Conservation (phyloP, 2,888 invertebrate genomes). For the Sipha maydis region DNA sequence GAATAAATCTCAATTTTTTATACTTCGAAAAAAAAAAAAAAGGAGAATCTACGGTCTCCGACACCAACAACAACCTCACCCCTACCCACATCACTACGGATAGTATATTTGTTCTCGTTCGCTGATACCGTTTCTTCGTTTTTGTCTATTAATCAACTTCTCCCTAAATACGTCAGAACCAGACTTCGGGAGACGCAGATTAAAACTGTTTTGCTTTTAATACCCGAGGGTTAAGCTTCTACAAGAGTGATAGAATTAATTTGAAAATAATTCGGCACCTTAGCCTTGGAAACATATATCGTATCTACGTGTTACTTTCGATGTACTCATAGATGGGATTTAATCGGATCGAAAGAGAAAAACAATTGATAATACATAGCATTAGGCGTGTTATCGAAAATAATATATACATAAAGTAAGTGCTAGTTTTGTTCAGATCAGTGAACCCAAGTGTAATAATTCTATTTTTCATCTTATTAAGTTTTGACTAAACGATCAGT, state of each 20-base stretch:
- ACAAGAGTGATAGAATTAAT: constrained; percentile 54
- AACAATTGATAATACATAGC: not conserved
- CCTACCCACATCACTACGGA: not conserved
- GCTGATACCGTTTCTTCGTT: constrained; percentile 22
- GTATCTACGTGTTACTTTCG: not conserved
- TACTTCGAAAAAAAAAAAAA: constrained; percentile 21
- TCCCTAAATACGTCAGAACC: constrained; percentile 45
- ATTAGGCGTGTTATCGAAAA: no score
- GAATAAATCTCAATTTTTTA: constrained; percentile 59
- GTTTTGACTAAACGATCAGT: not conserved
- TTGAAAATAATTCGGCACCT: constrained; percentile 53
- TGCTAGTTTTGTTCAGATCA: not conserved
- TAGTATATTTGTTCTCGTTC: not conserved
- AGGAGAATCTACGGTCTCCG: not conserved
- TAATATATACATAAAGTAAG: no score
- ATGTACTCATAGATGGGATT: not conserved
- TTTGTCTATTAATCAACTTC: constrained; percentile 59
- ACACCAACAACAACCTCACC: not conserved
- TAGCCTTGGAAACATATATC: not conserved
- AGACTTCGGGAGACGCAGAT: constrained; percentile 33
- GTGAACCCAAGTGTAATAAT: not conserved
- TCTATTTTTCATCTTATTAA: not conserved
- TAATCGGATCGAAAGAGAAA: not conserved
- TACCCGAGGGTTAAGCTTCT: constrained; percentile 41
- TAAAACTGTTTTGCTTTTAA: constrained; percentile 58